These are phyloP conservation scores for Protobothrops mucrosquamatus DNA, from an alignment of 2,113 vertebrate genomes.

Conservation along the genomic window DNA sequence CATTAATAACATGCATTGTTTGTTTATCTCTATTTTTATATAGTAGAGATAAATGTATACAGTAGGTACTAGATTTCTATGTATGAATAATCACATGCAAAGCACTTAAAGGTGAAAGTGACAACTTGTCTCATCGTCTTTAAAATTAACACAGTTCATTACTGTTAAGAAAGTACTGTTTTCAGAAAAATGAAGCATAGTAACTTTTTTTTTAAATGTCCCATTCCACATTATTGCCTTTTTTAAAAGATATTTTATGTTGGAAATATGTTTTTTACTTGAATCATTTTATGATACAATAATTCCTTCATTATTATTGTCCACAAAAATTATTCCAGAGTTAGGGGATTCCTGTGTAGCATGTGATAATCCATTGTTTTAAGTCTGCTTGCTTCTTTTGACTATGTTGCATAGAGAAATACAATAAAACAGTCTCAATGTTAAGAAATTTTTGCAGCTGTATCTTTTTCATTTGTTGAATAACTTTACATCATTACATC, in stretches of 20 bases:
- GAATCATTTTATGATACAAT: neutral
- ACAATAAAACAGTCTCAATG: neutral
- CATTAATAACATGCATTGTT: neutral
- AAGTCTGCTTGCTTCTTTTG: neutral
- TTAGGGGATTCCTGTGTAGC: neutral
- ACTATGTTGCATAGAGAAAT: neutral
- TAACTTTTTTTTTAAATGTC: neutral
- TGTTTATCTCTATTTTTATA: neutral
- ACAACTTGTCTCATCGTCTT: neutral
- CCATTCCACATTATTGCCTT: neutral
- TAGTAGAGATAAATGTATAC: neutral
- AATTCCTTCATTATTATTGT: neutral
- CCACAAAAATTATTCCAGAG: neutral
- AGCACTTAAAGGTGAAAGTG: neutral
- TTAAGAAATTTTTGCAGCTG: neutral
- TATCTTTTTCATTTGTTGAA: neutral
- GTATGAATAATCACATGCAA: neutral
- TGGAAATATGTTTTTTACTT: neutral
- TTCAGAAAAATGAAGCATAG: neutral
- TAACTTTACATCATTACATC: neutral
- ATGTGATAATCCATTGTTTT: neutral
- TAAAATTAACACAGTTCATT: neutral
- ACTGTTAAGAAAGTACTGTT: neutral
- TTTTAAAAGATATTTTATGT: neutral
- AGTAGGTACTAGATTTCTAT: neutral